Evolutionary conservation across 2,113 vertebrate genomes (phyloP).

Genomic region (Hippocampus abdominalis): DNA sequence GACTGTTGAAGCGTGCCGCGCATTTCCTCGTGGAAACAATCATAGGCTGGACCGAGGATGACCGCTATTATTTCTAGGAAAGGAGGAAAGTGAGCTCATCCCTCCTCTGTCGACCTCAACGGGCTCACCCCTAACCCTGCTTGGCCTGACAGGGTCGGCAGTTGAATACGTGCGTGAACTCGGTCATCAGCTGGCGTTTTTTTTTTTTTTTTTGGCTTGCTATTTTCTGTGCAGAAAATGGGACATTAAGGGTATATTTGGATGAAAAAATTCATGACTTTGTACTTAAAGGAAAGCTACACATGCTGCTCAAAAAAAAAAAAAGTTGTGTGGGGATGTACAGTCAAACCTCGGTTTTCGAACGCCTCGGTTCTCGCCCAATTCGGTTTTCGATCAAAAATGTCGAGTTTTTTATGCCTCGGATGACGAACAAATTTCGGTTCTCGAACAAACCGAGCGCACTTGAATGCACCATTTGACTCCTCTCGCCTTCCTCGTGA

Average conservation of each 20-base stretch:
- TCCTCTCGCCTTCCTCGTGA: too few species aligned
- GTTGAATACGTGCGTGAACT: slow-evolving; percentile 10
- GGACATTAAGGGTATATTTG: too few species aligned
- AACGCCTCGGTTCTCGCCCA: too few species aligned
- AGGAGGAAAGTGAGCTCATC: slow-evolving; percentile 20
- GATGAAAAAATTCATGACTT: not conserved
- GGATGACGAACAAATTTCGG: too few species aligned
- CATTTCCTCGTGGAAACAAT: slow-evolving; percentile 13
- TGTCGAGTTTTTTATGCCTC: too few species aligned
- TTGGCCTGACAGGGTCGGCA: slow-evolving; percentile 35
- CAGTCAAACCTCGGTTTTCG: too few species aligned
- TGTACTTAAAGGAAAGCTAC: too few species aligned
- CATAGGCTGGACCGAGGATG: not conserved
- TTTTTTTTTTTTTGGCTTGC: not conserved
- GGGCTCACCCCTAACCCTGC: slow-evolving; percentile 48
- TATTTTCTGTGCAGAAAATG: not conserved
- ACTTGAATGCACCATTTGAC: too few species aligned
- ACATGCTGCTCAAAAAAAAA: too few species aligned
- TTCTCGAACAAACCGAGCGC: too few species aligned
- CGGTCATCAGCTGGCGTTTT: slow-evolving; percentile 5
- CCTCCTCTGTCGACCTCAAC: slow-evolving; percentile 34
- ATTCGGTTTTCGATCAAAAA: too few species aligned
- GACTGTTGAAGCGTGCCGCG: slow-evolving; percentile 20
- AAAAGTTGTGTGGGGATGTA: too few species aligned
- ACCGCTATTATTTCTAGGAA: slow-evolving; percentile 21